Evolutionary conservation across 64 coral and sea anemone genomes (phyloP).

Genomic region (Cladopsammia gracilis): DNA sequence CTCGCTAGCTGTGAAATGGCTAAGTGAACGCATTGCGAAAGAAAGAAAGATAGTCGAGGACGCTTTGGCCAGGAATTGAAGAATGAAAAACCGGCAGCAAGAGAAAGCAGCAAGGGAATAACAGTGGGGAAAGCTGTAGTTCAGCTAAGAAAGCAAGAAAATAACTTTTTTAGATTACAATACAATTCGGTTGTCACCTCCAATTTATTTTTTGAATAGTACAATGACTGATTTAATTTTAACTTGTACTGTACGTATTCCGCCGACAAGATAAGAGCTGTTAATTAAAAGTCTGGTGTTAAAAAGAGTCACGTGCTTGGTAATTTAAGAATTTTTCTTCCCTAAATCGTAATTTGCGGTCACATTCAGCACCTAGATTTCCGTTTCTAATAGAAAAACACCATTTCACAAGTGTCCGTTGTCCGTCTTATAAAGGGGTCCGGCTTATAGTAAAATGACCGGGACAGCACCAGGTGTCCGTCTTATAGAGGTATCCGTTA

Average conservation of each 20-base stretch:
- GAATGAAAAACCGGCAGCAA: too few relatives aligned
- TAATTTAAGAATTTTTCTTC: too few relatives aligned
- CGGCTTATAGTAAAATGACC: too few relatives aligned
- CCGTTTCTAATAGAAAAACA: too few relatives aligned
- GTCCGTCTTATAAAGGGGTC: too few relatives aligned
- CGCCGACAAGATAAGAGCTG: constrained; percentile 44
- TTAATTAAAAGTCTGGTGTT: constrained; percentile 35
- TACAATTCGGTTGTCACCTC: constrained; percentile 15
- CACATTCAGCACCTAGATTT: too few relatives aligned
- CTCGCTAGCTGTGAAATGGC: constrained; percentile 33
- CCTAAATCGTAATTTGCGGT: too few relatives aligned
- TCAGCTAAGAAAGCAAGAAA: constrained; percentile 30
- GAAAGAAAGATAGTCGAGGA: constrained; percentile 34
- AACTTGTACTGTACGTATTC: constrained; percentile 52
- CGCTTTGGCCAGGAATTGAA: constrained; percentile 13
- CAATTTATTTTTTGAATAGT: constrained; percentile 15
- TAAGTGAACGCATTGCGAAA: constrained; percentile 14
- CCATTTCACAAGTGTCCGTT: too few relatives aligned
- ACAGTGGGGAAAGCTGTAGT: constrained; percentile 19
- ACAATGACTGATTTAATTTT: constrained; percentile 54
- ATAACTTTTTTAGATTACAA: constrained; percentile 31
- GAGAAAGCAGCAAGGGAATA: constrained; percentile 27
- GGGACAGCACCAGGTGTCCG: too few relatives aligned
- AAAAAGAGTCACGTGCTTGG: constrained; percentile 40
- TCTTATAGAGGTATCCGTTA: too few relatives aligned